These are phyloP conservation scores for Myotis planiceps DNA, from an alignment of 2,797 vertebrate species.

Conservation along the genomic window DNA sequence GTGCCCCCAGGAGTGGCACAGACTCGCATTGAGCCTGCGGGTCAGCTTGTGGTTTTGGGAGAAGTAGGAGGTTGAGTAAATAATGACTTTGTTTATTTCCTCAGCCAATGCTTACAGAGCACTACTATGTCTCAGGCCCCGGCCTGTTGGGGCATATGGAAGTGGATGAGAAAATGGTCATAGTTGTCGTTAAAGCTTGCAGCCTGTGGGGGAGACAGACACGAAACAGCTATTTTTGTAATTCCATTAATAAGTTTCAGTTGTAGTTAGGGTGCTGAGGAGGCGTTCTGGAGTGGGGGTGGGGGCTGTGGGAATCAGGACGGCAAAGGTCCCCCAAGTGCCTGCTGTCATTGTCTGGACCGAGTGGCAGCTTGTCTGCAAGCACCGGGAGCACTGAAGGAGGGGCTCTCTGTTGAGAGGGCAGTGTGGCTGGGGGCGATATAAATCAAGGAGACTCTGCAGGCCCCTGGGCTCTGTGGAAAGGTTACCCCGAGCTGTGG, in stretches of 20 bases:
- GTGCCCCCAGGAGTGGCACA: not conserved
- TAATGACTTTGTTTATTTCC: constrained; percentile 17
- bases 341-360: not conserved
- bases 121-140: not conserved
- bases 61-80: not conserved
- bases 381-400: not conserved
- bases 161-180: not conserved
- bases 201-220: not conserved
- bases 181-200: not conserved
- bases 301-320: not conserved
- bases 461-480: constrained; percentile 9
- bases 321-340: not conserved
- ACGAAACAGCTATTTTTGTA: not conserved
- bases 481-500: constrained; percentile 21
- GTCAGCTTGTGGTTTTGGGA: not conserved
- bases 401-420: not conserved
- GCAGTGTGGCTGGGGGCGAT: accelerated
- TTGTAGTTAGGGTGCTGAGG: not conserved
- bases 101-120: not conserved
- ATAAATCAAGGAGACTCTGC: constrained; percentile 58
- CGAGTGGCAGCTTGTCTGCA: not conserved
- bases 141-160: not conserved
- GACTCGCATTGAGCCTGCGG: not conserved
- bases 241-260: not conserved
- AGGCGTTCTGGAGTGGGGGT: not conserved